Evolutionary conservation across 1,140 invertebrate genomes (phyloP), one percentile per base, ranked within the genome.

Genomic region (Linepithema humile): DNA sequence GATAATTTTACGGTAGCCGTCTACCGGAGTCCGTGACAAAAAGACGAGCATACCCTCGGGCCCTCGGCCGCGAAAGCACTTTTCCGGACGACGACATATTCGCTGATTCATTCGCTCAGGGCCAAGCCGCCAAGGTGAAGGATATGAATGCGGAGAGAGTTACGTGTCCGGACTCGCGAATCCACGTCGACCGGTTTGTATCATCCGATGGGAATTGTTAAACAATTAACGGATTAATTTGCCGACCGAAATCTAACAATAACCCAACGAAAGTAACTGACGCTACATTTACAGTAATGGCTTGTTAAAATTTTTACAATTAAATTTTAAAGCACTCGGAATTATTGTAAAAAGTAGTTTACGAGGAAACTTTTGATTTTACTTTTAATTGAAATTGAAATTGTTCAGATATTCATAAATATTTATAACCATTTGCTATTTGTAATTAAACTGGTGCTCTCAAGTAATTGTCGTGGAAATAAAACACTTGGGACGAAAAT

Each of bases 1-100:
- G 86, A 86, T 88, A 88, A 88, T 88, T 87, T 88, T 88, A 88
- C 59, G 74, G 82, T 88, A 43, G 50, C 85, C 85, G 86, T 78
- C 70, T 74, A 64, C n/a, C 60, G 38, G 40, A 72, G 26, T 62
- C 57, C 62, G 45, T 60, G 85, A 84, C 80, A 85, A 89, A 89
- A 89, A 89, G 70, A 75, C 85, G 85, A 89, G 85, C 70, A 60
- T 72, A 69, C 38, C 85, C 72, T 23, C 77, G 82, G 62, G 83
- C 55, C 55, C 59, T 78, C 80, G 83, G 82, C 85, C 55, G 78
- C 70, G 70, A 74, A n/a, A 82, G 70, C 85, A 82, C 65, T 90
- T 89, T 83, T 80, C 80, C 70, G 53, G 60, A 82, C 72, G 86
- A 77, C 80, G 85, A 85, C 88, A 80, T 87, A 84, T 85, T 62